Base-by-base conservation (phyloP, 2,888 invertebrate species). In the Pandemis corylana region DNA sequence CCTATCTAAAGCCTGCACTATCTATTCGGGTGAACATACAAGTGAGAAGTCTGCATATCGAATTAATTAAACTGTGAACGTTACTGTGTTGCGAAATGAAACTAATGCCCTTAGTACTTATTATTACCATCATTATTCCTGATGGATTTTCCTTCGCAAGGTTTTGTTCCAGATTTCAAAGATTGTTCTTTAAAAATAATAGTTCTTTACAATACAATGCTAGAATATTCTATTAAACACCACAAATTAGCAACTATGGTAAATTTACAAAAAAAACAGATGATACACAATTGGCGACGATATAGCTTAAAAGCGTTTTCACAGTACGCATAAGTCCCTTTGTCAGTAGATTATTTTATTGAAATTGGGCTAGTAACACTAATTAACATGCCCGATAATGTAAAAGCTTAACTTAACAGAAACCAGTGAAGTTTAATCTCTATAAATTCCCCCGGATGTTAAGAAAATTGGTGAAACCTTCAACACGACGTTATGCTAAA, bases 401-500 rank as follows among this genome's bases (percentile, higher is more conserved):
- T 28, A 28, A 20, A 44, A 44, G 10, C 9, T 0, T 41, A 6
- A 12, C 20, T 44, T 12, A 10, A 46, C 20, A n/a, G 5, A 44
- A 64, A 64, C 63, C 15, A 64, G 42, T 44, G 15, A 64, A 64
- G 64, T 64, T 56, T 56, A 20, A 20, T 12, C 64, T 64, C 20
- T 12, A 20, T 64, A 64, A 64, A n/a, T 36, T 49, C 36, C 65
- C 49, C 9, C 15, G 20, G 49, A 49, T 41, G 68, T 59, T 49
- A 41, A 69, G 68, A 64, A 73, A 73, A 73, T 69, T 73, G 68
- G 64, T 49, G 56, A 42, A 69, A 64, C 64, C 64, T 73, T 69
- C 42, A 49, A 64, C 68, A 64, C 64, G 49, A 59, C 59, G 68
- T 68, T 41, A 59, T 64, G 68, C 62, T 73, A 65, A 64, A 73